A percentile compares a stretch with the other conserved stretches of the same genome.
Conservation (phyloP, 2,113 vertebrate genomes). For the Lamprotornis superbus region DNA sequence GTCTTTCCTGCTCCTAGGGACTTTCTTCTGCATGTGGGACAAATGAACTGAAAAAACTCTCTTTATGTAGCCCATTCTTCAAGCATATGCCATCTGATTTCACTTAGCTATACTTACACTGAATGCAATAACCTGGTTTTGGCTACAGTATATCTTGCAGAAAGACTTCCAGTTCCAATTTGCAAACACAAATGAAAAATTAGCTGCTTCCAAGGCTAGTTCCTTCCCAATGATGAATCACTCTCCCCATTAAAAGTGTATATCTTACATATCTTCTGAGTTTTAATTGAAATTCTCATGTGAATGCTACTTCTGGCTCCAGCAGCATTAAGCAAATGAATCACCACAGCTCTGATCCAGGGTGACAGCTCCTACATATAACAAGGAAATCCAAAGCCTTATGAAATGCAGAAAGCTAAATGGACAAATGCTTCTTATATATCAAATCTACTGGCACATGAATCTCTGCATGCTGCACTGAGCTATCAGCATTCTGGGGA, state of each 20-base stretch:
- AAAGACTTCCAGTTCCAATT: neutral
- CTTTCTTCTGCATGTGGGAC: neutral
- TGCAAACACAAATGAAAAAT: neutral
- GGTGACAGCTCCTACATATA: neutral
- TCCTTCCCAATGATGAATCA: neutral
- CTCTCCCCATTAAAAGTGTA: neutral
- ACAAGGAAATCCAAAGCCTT: neutral
- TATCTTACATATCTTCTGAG: neutral
- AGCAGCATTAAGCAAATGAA: neutral
- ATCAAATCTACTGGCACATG: neutral
- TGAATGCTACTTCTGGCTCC: neutral
- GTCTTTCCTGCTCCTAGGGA: neutral
- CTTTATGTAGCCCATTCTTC: neutral
- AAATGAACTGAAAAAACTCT: neutral
- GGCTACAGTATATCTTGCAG: neutral
- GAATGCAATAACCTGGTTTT: neutral
- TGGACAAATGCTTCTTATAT: neutral
- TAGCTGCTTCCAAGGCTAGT: neutral
- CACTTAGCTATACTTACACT: neutral
- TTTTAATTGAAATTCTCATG: conserved; percentile 4
- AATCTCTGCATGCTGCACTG: neutral
- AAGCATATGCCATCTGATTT: neutral
- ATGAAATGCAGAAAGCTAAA: neutral
- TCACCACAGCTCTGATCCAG: neutral
- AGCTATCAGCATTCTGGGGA: neutral